A percentile compares a stretch with the other conserved stretches of the same genome.
Conservation (phyloP, 2,888 invertebrate genomes). For the Eristalis pertinax region DNA sequence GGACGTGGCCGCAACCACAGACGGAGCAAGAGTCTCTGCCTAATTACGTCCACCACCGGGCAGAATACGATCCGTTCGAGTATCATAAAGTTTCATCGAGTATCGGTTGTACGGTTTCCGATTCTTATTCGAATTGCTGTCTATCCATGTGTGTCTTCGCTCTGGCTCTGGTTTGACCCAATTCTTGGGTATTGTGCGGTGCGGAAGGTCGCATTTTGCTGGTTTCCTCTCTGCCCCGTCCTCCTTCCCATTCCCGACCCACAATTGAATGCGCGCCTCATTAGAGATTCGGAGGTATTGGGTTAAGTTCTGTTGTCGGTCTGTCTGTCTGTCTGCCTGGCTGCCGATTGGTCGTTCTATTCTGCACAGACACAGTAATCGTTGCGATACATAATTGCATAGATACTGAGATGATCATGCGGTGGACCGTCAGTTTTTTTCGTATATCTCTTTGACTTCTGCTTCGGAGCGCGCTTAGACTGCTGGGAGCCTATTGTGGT, state of each 20-base stretch:
- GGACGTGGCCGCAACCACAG: neutral
- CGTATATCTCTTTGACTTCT: slow-evolving; percentile 31
- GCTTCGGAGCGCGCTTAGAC: slow-evolving; percentile 11
- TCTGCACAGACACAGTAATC: slow-evolving; percentile 25
- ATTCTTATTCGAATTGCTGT: slow-evolving; percentile 21
- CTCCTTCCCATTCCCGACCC: neutral
- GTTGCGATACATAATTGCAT: slow-evolving; percentile 57
- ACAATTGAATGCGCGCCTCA: slow-evolving; percentile 34
- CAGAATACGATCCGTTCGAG: slow-evolving; percentile 40
- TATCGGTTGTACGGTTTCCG: slow-evolving; percentile 51
- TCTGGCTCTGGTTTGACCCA: slow-evolving; percentile 55
- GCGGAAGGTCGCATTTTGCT: slow-evolving; percentile 62
- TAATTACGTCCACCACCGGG: slow-evolving; percentile 46
- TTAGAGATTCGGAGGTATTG: slow-evolving; percentile 61
- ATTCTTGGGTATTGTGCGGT: slow-evolving; percentile 58
- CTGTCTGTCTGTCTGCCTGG: neutral
- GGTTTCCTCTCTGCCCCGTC: slow-evolving; percentile 44
- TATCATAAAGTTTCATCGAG: slow-evolving; percentile 51
- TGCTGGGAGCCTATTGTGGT: slow-evolving; percentile 40
- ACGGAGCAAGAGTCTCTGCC: slow-evolving; percentile 11
- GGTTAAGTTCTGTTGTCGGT: slow-evolving; percentile 46
- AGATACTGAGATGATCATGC: slow-evolving; percentile 41
- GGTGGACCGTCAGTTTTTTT: slow-evolving; percentile 44
- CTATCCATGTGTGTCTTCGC: slow-evolving; percentile 36
- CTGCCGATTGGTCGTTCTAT: slow-evolving; percentile 20